Percentiles rank a stretch among this genome's conserved stretches.
These are phyloP conservation scores for Leptodactylus fallax DNA, from an alignment of 2,797 vertebrate genomes.

Conservation along the genomic window DNA sequence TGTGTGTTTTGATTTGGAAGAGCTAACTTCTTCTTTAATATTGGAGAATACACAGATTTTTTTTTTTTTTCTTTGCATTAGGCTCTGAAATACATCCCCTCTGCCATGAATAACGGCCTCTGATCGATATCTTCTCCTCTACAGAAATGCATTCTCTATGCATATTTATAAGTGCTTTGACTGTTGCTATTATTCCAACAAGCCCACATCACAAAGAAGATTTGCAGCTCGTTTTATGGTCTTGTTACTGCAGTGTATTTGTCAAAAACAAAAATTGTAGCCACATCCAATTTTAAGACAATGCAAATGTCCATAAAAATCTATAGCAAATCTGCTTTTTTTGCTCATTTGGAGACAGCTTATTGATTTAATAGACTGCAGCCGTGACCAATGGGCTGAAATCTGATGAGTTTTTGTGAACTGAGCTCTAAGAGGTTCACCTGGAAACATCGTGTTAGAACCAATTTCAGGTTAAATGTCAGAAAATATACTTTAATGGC, in stretches of 20 bases:
- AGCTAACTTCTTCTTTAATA: slow-evolving; percentile 16
- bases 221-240: slow-evolving; percentile 47
- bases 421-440: not conserved
- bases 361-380: not conserved
- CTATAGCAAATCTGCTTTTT: slow-evolving; percentile 10
- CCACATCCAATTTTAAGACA: slow-evolving; percentile 27
- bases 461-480: not conserved
- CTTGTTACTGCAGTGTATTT: slow-evolving; percentile 30
- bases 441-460: not conserved
- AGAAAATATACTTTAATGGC: not conserved
- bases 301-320: slow-evolving; percentile 28
- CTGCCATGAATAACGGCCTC: slow-evolving; percentile 39
- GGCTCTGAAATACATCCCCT: slow-evolving; percentile 28
- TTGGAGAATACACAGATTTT: slow-evolving; percentile 21
- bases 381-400: too few species aligned
- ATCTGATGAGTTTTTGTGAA: not conserved
- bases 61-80: slow-evolving; percentile 38
- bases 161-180: slow-evolving; percentile 58
- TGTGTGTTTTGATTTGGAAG: slow-evolving; percentile 13
- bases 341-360: not conserved
- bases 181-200: slow-evolving; percentile 39
- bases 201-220: slow-evolving; percentile 17
- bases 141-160: slow-evolving; percentile 48
- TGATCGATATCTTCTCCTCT: slow-evolving; percentile 54
- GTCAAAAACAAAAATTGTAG: slow-evolving; percentile 29